A percentile compares a stretch with the other conserved stretches of the same genome.
Conservation (phyloP, 2,797 vertebrate genomes). For the Benthosema pterotum region DNA sequence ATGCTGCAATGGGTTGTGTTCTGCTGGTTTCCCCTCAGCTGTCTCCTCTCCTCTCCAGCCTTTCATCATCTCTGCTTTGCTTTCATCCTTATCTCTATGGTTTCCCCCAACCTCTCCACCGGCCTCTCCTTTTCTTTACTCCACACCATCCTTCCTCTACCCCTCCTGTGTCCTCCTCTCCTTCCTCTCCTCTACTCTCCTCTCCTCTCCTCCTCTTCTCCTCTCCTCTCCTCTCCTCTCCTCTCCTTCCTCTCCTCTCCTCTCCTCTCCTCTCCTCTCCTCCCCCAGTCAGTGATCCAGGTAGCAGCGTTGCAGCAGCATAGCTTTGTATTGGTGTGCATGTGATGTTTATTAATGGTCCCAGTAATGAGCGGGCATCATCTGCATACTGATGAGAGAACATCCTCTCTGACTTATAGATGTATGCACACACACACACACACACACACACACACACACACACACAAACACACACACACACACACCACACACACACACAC, state of each 20-base stretch:
- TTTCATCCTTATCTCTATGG: too few relatives aligned
- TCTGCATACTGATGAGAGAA: constrained; percentile 67
- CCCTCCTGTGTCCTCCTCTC: too few relatives aligned
- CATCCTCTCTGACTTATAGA: constrained; percentile 39
- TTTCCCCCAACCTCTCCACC: too few relatives aligned
- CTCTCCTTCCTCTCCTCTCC: constrained; percentile 1
- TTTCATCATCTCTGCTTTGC: too few relatives aligned
- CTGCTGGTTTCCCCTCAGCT: too few relatives aligned
- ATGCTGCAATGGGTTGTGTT: too few relatives aligned
- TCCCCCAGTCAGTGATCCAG: constrained; percentile 1
- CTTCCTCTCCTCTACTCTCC: too few relatives aligned
- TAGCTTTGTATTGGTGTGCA: constrained; percentile 40
- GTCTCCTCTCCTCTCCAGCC: not conserved
- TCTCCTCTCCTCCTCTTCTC: too few relatives aligned
- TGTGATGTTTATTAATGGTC: constrained; percentile 65
- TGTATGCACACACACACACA: not conserved
- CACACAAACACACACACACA: constrained; percentile 8
- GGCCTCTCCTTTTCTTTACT: too few relatives aligned
- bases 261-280: constrained; percentile 16
- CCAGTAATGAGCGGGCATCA: constrained; percentile 55
- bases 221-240: constrained; percentile 14
- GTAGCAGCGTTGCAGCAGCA: constrained; percentile 19
- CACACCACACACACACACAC: constrained; percentile 2
- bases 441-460: constrained; percentile 14
- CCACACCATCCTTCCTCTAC: too few relatives aligned